Conservation (phyloP, 2,888 invertebrate species). For the Callimorpha dominula region DNA sequence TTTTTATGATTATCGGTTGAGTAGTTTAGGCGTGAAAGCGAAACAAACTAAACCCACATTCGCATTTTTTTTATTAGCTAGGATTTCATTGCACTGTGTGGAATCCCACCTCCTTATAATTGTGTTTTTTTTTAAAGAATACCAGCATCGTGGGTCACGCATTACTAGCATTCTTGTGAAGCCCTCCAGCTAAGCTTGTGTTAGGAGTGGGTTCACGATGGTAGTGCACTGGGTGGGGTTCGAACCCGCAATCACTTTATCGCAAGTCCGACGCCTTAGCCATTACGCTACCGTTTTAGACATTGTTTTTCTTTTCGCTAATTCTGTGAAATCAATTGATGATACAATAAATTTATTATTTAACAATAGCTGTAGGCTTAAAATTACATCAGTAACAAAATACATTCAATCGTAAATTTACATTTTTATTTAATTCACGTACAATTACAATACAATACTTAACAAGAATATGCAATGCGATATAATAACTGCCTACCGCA, state of each 20-base stretch:
- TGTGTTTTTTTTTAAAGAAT: background rate
- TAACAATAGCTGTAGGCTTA: background rate
- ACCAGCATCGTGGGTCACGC: no score
- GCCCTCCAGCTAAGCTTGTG: no score
- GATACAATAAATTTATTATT: background rate
- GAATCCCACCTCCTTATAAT: background rate
- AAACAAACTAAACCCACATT: background rate
- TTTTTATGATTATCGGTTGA: background rate
- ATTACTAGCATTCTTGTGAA: no score
- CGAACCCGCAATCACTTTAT: no score
- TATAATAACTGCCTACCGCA: constrained; percentile 35
- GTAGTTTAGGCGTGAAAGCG: background rate
- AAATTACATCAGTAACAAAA: background rate
- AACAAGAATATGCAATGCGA: constrained; percentile 22
- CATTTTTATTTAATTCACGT: background rate
- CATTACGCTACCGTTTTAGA: no score
- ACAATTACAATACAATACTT: constrained; percentile 8
- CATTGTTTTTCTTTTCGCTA: background rate
- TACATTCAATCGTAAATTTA: background rate
- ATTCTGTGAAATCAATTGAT: background rate
- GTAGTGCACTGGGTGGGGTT: no score
- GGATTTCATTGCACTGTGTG: background rate
- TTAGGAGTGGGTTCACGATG: no score
- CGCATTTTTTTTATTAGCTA: background rate
- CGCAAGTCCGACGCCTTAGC: no score